Percentiles rank a stretch among this genome's conserved stretches.
These are phyloP conservation scores for Drosophila sp. DNA, from an alignment of 1,140 invertebrate genomes.

Conservation along the genomic window DNA sequence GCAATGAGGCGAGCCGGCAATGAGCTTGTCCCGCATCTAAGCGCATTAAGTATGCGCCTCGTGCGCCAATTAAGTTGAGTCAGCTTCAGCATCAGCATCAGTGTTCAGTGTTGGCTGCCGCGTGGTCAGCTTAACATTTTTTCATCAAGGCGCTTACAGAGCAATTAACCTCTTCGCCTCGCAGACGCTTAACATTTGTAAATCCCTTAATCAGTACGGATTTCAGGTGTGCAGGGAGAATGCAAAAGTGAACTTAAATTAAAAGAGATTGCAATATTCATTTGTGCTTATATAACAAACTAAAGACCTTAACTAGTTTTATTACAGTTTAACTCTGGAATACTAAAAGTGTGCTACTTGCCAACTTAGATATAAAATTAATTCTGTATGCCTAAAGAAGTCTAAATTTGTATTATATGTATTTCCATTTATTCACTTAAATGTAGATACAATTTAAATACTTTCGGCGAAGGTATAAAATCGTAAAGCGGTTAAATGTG, in stretches of 20 bases:
- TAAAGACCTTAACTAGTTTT: background rate
- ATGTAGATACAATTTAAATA: too few species aligned
- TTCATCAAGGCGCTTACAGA: conserved; percentile 63
- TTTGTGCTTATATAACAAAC: background rate
- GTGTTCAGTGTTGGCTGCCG: conserved; percentile 15
- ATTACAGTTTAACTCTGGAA: background rate
- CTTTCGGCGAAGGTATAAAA: too few species aligned
- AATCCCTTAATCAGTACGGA: conserved; percentile 44
- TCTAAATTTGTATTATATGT: too few species aligned
- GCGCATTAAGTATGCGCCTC: conserved; percentile 80
- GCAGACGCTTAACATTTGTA: conserved; percentile 59
- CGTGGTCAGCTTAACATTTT: conserved; percentile 46
- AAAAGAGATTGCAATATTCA: conserved; percentile 16
- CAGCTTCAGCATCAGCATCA: conserved; percentile 38
- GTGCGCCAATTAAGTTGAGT: conserved; percentile 78
- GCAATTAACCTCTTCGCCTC: conserved; percentile 73
- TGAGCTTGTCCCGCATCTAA: conserved; percentile 61
- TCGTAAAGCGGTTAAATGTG: too few species aligned
- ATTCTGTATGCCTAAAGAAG: too few species aligned
- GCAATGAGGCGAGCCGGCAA: conserved; percentile 31
- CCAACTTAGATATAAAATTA: too few species aligned
- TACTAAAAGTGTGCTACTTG: background rate
- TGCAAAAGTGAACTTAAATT: conserved; percentile 14
- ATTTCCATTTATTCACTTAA: too few species aligned
- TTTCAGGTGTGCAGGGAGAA: conserved; percentile 3